These are phyloP conservation scores for Ptilodon capucinus DNA, from an alignment of 2,888 invertebrate species.

Conservation along the genomic window DNA sequence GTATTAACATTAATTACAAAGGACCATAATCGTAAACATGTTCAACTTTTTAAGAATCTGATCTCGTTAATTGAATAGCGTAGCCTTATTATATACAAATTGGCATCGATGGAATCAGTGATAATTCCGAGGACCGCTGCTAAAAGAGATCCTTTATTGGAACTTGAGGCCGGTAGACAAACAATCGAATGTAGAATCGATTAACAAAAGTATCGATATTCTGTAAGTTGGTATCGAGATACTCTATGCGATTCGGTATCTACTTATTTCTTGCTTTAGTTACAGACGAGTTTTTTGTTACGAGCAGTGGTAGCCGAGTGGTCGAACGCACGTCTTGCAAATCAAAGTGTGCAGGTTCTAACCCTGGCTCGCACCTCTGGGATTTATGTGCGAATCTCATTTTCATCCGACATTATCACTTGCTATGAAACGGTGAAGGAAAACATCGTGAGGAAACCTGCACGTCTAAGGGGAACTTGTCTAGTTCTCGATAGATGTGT, in stretches of 20 bases:
- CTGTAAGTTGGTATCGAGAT: slow-evolving; percentile 25
- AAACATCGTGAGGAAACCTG: too few species aligned
- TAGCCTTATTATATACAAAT: slow-evolving; percentile 19
- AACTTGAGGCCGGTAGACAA: slow-evolving; percentile 4
- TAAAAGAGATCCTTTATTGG: slow-evolving; percentile 15
- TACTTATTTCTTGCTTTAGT: slow-evolving; percentile 36
- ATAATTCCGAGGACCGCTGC: slow-evolving; percentile 14
- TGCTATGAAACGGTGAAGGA: too few species aligned
- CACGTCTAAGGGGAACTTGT: too few species aligned
- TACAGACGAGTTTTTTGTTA: neutral
- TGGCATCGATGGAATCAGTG: slow-evolving; percentile 17
- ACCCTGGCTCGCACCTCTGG: too few species aligned
- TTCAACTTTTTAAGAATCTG: neutral
- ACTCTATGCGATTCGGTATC: slow-evolving; percentile 31
- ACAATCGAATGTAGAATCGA: neutral
- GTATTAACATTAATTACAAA: too few species aligned
- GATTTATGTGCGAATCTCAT: too few species aligned
- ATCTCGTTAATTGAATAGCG: slow-evolving; percentile 17
- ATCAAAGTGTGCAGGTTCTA: too few species aligned
- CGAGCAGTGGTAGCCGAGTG: too few species aligned
- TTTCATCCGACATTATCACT: too few species aligned
- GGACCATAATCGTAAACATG: too few species aligned
- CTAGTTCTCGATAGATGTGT: too few species aligned
- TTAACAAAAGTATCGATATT: slow-evolving; percentile 1
- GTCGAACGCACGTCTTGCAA: too few species aligned